Percentiles rank a stretch among this genome's conserved stretches.
Conservation (phyloP, 2,888 invertebrate species). For the Lithodes maja region DNA sequence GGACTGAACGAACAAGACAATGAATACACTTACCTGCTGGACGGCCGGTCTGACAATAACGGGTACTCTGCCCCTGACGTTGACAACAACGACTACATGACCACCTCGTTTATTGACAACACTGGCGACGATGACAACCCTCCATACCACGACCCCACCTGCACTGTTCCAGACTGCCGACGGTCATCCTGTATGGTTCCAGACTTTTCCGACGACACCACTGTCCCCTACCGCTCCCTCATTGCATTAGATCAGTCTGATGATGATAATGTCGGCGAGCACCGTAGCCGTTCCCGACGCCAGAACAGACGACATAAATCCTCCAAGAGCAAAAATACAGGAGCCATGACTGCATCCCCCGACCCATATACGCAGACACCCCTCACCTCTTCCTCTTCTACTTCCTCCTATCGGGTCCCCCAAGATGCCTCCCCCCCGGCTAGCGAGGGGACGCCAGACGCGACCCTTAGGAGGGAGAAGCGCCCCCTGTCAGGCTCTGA, state of each 20-base stretch:
- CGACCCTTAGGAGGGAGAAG: conserved; percentile 60
- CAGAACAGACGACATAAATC: conserved; percentile 47
- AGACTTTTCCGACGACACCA: conserved; percentile 57
- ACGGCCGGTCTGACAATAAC: conserved; percentile 32
- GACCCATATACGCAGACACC: conserved; percentile 36
- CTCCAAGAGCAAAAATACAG: conserved; percentile 44
- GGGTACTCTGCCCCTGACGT: conserved; percentile 43
- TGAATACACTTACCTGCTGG: conserved; percentile 47
- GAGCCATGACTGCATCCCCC: conserved; percentile 48
- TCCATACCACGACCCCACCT: conserved; percentile 64
- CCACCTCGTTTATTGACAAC: conserved; percentile 51
- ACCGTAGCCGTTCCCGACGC: conserved; percentile 47
- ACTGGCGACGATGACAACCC: not conserved
- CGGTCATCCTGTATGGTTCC: conserved; percentile 53
- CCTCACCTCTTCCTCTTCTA: conserved; percentile 2
- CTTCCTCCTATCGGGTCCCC: conserved; percentile 33
- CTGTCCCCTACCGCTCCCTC: conserved; percentile 54
- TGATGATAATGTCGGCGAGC: conserved; percentile 29
- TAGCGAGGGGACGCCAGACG: conserved; percentile 49
- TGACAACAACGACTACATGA: conserved; percentile 54
- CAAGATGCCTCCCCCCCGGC: conserved; percentile 41
- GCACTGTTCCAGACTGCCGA: conserved; percentile 54
- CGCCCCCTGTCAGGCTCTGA: conserved; percentile 69
- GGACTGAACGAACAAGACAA: conserved; percentile 48
- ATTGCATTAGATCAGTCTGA: conserved; percentile 53